These are phyloP conservation scores for Oreochromis grahami DNA, from an alignment of 2,797 vertebrate genomes.

Conservation along the genomic window DNA sequence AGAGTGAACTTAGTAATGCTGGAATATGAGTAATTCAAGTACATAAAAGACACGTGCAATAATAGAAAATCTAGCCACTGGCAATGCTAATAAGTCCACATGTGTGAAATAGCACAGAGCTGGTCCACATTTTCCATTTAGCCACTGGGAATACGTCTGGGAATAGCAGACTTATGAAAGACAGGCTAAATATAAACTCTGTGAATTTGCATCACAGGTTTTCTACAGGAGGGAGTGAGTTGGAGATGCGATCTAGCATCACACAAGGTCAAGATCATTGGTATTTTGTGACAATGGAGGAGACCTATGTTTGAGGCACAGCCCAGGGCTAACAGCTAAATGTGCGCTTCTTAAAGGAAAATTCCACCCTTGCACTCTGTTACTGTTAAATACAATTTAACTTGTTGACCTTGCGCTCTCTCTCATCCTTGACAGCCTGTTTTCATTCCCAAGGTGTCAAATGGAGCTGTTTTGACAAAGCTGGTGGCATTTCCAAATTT, in stretches of 20 bases:
- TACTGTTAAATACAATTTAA: not conserved
- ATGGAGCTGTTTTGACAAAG: not conserved
- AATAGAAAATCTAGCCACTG: conserved; percentile 37
- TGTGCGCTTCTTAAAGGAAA: conserved; percentile 41
- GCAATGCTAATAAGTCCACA: conserved; percentile 56
- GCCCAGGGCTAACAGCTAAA: conserved; percentile 31
- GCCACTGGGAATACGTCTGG: conserved; percentile 64
- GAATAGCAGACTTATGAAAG: conserved; percentile 72
- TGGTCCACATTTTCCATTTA: conserved; percentile 74
- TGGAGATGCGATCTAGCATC: conserved; percentile 35
- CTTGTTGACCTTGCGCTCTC: not conserved
- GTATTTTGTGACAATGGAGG: conserved; percentile 18
- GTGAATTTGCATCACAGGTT: conserved; percentile 66
- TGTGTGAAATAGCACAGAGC: conserved; percentile 66
- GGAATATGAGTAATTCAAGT: not conserved
- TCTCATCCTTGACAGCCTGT: not conserved
- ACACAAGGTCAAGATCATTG: conserved; percentile 56
- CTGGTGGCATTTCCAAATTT: not conserved
- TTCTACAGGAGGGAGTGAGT: conserved; percentile 41
- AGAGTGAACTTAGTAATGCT: conserved; percentile 14
- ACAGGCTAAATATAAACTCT: conserved; percentile 69
- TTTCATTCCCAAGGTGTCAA: not conserved
- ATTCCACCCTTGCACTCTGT: conserved; percentile 13
- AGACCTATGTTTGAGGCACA: conserved; percentile 7
- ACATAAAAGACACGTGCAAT: conserved; percentile 38